Evolutionary conservation across 2,888 invertebrate species (phyloP).

Genomic region (Willowsia nigromaculata): DNA sequence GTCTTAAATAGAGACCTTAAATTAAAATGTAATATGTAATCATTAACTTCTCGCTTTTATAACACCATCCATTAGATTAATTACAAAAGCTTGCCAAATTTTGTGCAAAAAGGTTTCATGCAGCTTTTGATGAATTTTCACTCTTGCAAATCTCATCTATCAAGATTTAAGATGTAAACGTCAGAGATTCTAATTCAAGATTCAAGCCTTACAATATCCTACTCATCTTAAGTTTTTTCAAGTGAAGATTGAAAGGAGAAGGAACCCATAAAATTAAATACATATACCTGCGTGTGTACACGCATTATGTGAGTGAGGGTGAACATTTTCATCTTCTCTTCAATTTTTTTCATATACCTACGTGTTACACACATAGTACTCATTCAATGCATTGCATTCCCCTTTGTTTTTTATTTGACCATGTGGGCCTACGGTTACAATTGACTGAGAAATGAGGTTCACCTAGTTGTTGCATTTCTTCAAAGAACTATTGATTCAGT

Average conservation of each 20-base stretch:
- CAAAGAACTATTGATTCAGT: constrained; percentile 65
- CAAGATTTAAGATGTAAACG: too few species aligned
- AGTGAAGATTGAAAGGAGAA: too few species aligned
- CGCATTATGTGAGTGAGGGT: not conserved
- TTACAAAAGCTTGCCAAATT: constrained; percentile 28
- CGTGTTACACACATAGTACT: not conserved
- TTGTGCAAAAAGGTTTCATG: constrained; percentile 6
- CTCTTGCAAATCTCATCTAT: not conserved
- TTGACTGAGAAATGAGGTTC: constrained; percentile 69
- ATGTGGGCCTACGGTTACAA: constrained; percentile 70
- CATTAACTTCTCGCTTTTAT: constrained; percentile 48
- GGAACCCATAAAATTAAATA: not conserved
- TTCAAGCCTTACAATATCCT: not conserved
- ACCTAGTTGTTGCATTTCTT: constrained; percentile 60
- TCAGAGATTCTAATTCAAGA: not conserved
- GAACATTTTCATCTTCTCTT: not conserved
- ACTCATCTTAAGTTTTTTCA: not conserved
- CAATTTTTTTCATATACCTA: not conserved
- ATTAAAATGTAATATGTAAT: constrained; percentile 51
- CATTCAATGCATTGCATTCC: not conserved
- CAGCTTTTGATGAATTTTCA: not conserved
- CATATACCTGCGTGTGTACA: not conserved
- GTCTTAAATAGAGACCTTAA: constrained; percentile 2
- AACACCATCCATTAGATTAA: constrained; percentile 37
- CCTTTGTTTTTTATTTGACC: constrained; percentile 63